phyloP scores from a whole-genome alignment of 2,888 invertebrate genomes.

The Agrochola litura region DNA sequence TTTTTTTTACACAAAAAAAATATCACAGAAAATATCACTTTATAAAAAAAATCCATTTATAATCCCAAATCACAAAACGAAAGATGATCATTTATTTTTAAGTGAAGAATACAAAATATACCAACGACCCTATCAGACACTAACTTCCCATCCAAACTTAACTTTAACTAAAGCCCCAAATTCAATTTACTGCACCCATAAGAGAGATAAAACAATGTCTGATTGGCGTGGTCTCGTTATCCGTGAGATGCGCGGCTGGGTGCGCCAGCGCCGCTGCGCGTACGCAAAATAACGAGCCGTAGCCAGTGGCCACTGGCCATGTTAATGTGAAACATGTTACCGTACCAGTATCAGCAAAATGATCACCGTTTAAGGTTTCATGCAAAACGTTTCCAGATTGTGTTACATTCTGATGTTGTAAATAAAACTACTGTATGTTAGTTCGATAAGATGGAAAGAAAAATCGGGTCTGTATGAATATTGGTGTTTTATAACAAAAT shows the following conservation, averaged over 20 bases:
- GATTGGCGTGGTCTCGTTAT: constrained; percentile 29
- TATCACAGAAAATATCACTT: background rate
- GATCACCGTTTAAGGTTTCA: constrained; percentile 50
- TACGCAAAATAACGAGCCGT: constrained; percentile 44
- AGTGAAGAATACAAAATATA: background rate
- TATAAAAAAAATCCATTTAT: background rate
- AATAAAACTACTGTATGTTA: constrained; percentile 10
- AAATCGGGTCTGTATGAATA: background rate
- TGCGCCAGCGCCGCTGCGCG: constrained; percentile 36
- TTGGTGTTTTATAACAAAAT: background rate
- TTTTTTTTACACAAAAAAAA: too few relatives aligned
- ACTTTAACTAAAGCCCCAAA: constrained; percentile 17
- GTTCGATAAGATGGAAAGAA: background rate
- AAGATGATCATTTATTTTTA: background rate
- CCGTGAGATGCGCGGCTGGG: constrained; percentile 34
- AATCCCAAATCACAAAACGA: background rate
- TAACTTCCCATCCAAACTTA: background rate
- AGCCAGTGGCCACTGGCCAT: constrained; percentile 37
- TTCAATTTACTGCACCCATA: constrained; percentile 28
- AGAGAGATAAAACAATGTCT: constrained; percentile 46
- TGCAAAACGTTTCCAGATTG: constrained; percentile 27
- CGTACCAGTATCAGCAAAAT: constrained; percentile 43
- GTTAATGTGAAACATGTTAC: constrained; percentile 58
- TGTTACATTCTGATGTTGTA: constrained; percentile 9
- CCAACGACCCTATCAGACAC: background rate